Evolutionary conservation across 2,113 vertebrate genomes (phyloP).

Genomic region (Neotoma lepida): DNA sequence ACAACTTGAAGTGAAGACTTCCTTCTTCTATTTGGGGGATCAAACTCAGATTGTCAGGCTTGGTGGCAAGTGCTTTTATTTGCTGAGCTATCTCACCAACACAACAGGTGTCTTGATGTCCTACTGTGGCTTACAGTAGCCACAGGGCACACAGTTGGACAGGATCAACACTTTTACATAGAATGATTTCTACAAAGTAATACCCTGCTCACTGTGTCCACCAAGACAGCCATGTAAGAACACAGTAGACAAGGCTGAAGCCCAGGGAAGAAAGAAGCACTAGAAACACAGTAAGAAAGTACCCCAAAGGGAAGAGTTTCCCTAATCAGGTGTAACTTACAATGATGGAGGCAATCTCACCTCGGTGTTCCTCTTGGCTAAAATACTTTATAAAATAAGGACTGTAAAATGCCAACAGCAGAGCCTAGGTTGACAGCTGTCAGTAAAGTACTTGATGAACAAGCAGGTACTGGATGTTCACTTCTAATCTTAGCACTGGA

Average conservation of each 20-base stretch:
- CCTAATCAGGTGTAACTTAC: background rate
- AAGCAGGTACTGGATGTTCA: background rate
- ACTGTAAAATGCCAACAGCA: too few species aligned
- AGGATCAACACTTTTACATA: background rate
- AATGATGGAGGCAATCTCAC: background rate
- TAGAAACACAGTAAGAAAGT: background rate
- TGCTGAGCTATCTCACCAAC: background rate
- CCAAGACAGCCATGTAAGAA: background rate
- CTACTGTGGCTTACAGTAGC: background rate
- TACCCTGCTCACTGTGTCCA: background rate
- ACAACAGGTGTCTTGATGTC: background rate
- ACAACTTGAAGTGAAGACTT: background rate
- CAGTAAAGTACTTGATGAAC: too few species aligned
- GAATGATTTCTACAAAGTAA: background rate
- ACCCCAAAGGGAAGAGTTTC: background rate
- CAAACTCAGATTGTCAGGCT: too few species aligned
- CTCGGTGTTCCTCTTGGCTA: background rate
- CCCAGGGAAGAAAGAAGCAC: background rate
- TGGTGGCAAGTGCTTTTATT: background rate
- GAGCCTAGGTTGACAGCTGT: background rate
- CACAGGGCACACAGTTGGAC: background rate
- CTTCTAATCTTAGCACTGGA: background rate
- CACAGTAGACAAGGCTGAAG: background rate
- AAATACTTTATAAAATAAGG: background rate
- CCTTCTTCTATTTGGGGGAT: too few species aligned